These are phyloP conservation scores for Mus caroli DNA, from an alignment of 2,797 vertebrate genomes.

Conservation along the genomic window DNA sequence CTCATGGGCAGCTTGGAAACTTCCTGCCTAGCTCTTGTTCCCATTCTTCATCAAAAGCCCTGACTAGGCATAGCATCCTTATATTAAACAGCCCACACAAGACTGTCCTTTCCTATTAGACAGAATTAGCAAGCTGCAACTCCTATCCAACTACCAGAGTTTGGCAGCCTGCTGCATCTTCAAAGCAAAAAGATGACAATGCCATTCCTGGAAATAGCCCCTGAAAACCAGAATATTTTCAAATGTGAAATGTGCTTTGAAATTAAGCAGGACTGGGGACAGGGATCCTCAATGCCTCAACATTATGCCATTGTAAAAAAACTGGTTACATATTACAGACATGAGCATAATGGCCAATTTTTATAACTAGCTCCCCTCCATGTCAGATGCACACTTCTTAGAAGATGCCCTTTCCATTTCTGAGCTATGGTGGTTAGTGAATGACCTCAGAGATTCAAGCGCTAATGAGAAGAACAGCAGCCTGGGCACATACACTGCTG, in stretches of 20 bases:
- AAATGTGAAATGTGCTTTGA: slow-evolving; percentile 28
- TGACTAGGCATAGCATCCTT: slow-evolving; percentile 65
- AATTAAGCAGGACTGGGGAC: background rate
- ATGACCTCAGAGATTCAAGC: slow-evolving; percentile 60
- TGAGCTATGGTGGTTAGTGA: slow-evolving; percentile 68
- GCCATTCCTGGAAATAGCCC: slow-evolving; percentile 25
- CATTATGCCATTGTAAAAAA: slow-evolving; percentile 24
- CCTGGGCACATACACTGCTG: slow-evolving; percentile 64
- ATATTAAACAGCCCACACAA: slow-evolving; percentile 24
- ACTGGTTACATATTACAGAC: background rate
- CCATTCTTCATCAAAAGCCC: slow-evolving; percentile 56
- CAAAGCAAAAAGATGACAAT: background rate
- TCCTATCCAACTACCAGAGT: background rate
- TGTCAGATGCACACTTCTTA: background rate
- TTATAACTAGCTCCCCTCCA: slow-evolving; percentile 35
- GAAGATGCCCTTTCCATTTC: slow-evolving; percentile 56
- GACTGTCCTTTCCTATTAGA: slow-evolving; percentile 35
- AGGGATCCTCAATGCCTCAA: background rate
- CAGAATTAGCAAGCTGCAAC: slow-evolving; percentile 43
- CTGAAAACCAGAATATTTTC: background rate
- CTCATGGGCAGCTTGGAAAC: slow-evolving; percentile 78
- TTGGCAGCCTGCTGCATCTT: slow-evolving; percentile 9
- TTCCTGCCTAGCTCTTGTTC: slow-evolving; percentile 64
- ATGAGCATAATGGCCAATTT: slow-evolving; percentile 24
- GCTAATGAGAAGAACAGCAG: slow-evolving; percentile 77